Base-by-base conservation (phyloP, 2,113 vertebrate genomes). In the Megaceryle maxima region DNA sequence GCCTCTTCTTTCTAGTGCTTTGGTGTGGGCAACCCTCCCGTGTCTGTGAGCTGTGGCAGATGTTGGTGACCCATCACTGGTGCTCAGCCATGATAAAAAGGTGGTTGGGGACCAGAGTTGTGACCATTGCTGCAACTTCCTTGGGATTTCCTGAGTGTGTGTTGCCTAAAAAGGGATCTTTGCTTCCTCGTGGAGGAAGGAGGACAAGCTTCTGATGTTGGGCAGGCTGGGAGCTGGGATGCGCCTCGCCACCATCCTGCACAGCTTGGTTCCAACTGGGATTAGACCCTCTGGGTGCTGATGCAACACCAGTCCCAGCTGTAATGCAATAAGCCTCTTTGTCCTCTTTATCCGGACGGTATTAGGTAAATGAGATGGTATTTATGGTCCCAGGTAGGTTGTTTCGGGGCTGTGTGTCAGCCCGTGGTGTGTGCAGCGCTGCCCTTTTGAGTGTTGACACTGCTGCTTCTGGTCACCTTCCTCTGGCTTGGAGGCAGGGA, bases 301-400 rank as follows among this genome's bases (percentile, higher is more conserved):
- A 95, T 97, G 96, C 94, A 96, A 93, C 64, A 3, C 69, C 16
- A 83, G 81, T 68, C 81, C 70, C 81, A 84, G 80, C 67, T 96
- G 88, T 72, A 95, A 66, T 28, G 81, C 91, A 50, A 0, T 96
- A 95, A 96, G 94, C 95, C 81, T 95, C 96, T 96, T 96, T 96
- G 96, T 92, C 88, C 87, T 88, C 74, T 94, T 96, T 78, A 96
- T 85, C 88, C 55, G 0, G 53, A 69, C 13, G 50, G 91, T 64
- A 72, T 96, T 96, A 96, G 89, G 92, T 92, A 94, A 96, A 94
- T 90, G 64, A 82, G 92, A 76, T 46, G 90, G 83, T 92, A 88
- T 96, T 97, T 95, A 55, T 62, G 92, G 94, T 68, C 12, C 62
- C 94, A 96, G 96, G 96, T 97, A 79, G n/a, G 62, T 53, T 90